phyloP scores from a whole-genome alignment of 2,113 vertebrate genomes.

The Brachyhypopomus occidentalis region DNA sequence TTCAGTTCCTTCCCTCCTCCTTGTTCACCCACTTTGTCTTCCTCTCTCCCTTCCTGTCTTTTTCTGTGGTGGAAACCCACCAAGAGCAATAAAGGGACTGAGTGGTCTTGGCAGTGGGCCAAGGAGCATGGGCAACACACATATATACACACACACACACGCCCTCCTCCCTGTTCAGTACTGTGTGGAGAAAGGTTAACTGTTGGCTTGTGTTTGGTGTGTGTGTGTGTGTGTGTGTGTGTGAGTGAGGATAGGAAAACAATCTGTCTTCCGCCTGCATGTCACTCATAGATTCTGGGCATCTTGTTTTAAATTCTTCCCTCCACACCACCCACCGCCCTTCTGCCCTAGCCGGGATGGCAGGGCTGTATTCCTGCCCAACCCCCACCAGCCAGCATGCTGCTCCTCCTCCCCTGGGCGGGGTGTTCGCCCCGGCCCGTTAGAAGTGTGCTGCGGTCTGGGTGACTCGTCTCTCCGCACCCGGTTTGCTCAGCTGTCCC shows the following conservation, averaged over 20 bases:
- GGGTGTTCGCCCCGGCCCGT: slow-evolving; percentile 38
- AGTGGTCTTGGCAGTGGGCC: slow-evolving; percentile 46
- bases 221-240: slow-evolving; percentile 31
- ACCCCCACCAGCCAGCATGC: too few species aligned
- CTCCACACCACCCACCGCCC: background rate
- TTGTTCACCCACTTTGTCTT: slow-evolving; percentile 58
- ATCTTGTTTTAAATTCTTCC: slow-evolving; percentile 43
- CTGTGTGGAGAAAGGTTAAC: slow-evolving; percentile 75
- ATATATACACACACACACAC: slow-evolving; percentile 31
- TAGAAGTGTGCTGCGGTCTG: slow-evolving; percentile 48
- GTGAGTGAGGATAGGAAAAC: slow-evolving; percentile 44
- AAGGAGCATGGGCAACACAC: slow-evolving; percentile 23
- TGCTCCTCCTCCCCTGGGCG: slow-evolving; percentile 10
- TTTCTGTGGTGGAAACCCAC: slow-evolving; percentile 59
- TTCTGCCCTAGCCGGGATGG: background rate
- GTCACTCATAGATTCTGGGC: slow-evolving; percentile 50
- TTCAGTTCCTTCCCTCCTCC: slow-evolving; percentile 39
- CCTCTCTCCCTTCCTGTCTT: slow-evolving; percentile 26
- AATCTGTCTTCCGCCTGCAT: slow-evolving; percentile 55
- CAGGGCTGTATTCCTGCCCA: too few species aligned
- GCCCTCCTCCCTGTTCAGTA: slow-evolving; percentile 68
- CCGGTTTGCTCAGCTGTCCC: slow-evolving; percentile 57
- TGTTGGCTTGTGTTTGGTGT: slow-evolving; percentile 55
- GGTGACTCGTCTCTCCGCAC: slow-evolving; percentile 33
- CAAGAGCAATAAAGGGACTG: slow-evolving; percentile 71